A percentile compares a stretch with the other conserved stretches of the same genome.
Conservation (phyloP, 2,113 vertebrate species). For the Ramphastos sulfuratus region DNA sequence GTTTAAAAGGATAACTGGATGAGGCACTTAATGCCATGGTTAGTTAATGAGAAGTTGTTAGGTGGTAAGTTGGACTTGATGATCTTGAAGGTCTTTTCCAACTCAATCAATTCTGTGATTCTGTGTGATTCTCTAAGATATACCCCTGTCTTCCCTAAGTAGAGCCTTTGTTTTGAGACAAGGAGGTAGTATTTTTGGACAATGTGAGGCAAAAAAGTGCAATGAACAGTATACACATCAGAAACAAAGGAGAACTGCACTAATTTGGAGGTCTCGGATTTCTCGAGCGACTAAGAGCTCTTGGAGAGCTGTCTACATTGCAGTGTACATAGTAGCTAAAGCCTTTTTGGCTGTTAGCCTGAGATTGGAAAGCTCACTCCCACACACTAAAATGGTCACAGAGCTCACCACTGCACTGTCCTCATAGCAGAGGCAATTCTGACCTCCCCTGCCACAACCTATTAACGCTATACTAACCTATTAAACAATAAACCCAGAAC, state of each 20-base stretch:
- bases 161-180: neutral
- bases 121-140: neutral
- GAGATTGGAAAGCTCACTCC: neutral
- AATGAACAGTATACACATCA: no score
- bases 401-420: neutral
- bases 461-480: neutral
- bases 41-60: no score
- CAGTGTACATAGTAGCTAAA: neutral
- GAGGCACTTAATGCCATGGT: no score
- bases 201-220: neutral
- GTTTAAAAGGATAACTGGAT: no score
- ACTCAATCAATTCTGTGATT: no score
- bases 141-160: neutral
- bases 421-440: neutral
- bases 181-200: neutral
- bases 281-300: neutral
- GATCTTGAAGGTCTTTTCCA: no score
- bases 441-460: neutral
- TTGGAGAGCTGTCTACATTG: neutral
- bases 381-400: neutral
- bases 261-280: neutral
- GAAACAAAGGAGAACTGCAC: neutral
- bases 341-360: neutral
- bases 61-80: no score
- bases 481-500: neutral